Evolutionary conservation across 2,888 invertebrate species (phyloP).

Genomic region (Aromia moschata): DNA sequence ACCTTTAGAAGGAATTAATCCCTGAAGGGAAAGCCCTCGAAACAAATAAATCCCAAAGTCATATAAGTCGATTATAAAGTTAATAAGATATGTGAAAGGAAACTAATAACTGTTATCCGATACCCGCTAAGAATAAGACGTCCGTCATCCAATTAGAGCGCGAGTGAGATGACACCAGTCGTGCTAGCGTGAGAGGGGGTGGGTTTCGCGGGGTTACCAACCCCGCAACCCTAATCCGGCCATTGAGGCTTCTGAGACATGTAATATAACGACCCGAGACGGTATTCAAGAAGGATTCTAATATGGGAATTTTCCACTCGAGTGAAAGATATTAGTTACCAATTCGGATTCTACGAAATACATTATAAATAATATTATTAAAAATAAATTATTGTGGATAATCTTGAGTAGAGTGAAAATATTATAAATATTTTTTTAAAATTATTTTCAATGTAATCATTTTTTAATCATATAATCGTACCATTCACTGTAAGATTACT

Average conservation of each 20-base stretch:
- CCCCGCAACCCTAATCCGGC: conserved; percentile 56
- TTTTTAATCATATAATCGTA: no score
- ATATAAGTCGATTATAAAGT: conserved; percentile 36
- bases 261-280: conserved; percentile 49
- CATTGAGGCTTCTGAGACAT: conserved; percentile 54
- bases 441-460: no score
- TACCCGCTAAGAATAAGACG: conserved; percentile 57
- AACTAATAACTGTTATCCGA: conserved; percentile 59
- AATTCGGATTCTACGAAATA: no score
- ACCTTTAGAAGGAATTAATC: conserved; percentile 14
- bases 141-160: conserved; percentile 59
- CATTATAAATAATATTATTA: no score
- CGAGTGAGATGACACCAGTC: conserved; percentile 44
- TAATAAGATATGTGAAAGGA: conserved; percentile 47
- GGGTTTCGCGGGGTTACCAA: conserved; percentile 57
- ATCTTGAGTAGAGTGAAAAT: no score
- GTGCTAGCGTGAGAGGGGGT: no score
- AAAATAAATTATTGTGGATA: neutral
- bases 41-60: conserved; percentile 34
- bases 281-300: conserved; percentile 31
- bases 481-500: no score
- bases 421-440: no score
- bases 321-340: no score
- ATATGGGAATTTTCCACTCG: conserved; percentile 14
- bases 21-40: conserved; percentile 16